A percentile compares a stretch with the other conserved stretches of the same genome.
These are phyloP conservation scores for Lepidurus apus DNA, from an alignment of 1,140 invertebrate species.

Conservation along the genomic window DNA sequence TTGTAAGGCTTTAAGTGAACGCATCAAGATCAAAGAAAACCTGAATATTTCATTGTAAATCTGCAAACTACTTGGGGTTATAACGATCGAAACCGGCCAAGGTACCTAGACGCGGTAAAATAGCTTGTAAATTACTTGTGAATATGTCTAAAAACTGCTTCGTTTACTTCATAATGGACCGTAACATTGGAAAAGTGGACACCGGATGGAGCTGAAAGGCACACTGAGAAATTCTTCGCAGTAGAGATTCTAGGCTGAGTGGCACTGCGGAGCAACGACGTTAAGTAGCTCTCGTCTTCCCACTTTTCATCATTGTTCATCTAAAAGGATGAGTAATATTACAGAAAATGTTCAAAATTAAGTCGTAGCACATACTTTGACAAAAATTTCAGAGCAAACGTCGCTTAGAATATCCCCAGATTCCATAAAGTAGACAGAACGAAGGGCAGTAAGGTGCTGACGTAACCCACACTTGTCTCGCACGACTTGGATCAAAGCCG, in stretches of 20 bases:
- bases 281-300: constrained; percentile 47
- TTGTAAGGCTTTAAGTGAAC: constrained; percentile 56
- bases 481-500: not conserved
- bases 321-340: constrained; percentile 39
- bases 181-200: not conserved
- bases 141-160: constrained; percentile 43
- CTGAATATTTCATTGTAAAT: constrained; percentile 58
- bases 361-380: constrained; percentile 47
- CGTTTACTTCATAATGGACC: constrained; percentile 40
- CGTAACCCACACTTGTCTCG: constrained; percentile 49
- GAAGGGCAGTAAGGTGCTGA: constrained; percentile 49
- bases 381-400: constrained; percentile 55
- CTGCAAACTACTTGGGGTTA: constrained; percentile 49
- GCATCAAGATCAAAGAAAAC: constrained; percentile 58
- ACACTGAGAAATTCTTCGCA: constrained; percentile 44
- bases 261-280: constrained; percentile 51
- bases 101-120: constrained; percentile 48
- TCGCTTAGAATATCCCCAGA: constrained; percentile 56
- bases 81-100: constrained; percentile 54
- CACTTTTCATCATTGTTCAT: constrained; percentile 48
- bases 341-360: constrained; percentile 40
- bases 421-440: constrained; percentile 58
- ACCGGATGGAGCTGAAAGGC: constrained; percentile 35
- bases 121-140: constrained; percentile 51
- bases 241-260: constrained; percentile 50